A percentile compares a stretch with the other conserved stretches of the same genome.
Conservation (phyloP, 2,888 invertebrate species). For the Clanis bilineata region DNA sequence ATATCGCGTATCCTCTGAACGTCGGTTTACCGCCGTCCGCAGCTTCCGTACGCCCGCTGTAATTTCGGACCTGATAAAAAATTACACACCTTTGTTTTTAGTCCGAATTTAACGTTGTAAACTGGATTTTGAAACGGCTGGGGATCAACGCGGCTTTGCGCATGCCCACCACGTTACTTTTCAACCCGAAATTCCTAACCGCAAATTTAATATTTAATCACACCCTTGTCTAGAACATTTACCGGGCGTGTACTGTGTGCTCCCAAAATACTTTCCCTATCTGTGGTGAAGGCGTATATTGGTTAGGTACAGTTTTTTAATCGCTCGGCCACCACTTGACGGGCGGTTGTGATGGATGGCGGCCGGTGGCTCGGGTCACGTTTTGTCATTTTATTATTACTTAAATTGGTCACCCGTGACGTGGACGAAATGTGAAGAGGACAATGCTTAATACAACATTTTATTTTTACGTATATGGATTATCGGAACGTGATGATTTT, state of each 20-base stretch:
- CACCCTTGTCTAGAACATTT: slow-evolving; percentile 81
- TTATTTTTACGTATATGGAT: slow-evolving; percentile 25
- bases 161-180: slow-evolving; percentile 67
- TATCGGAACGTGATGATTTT: background rate
- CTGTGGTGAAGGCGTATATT: slow-evolving; percentile 50
- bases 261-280: slow-evolving; percentile 68
- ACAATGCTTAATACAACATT: slow-evolving; percentile 47
- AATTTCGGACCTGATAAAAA: slow-evolving; percentile 59
- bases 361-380: slow-evolving; percentile 64
- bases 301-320: slow-evolving; percentile 75
- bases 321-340: slow-evolving; percentile 76
- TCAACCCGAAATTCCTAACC: slow-evolving; percentile 78
- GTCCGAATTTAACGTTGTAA: slow-evolving; percentile 61
- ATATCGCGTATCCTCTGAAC: slow-evolving; percentile 7
- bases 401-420: slow-evolving; percentile 78
- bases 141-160: slow-evolving; percentile 56
- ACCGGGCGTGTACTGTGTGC: slow-evolving; percentile 60
- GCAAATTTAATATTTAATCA: slow-evolving; percentile 81
- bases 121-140: slow-evolving; percentile 61
- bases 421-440: slow-evolving; percentile 57
- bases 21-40: slow-evolving; percentile 28
- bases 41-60: slow-evolving; percentile 39
- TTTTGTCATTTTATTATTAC: slow-evolving; percentile 82
- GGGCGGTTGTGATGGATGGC: slow-evolving; percentile 74
- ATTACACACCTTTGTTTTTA: slow-evolving; percentile 66